Conservation (phyloP, 2,888 invertebrate genomes). For the Smittia sp. region DNA sequence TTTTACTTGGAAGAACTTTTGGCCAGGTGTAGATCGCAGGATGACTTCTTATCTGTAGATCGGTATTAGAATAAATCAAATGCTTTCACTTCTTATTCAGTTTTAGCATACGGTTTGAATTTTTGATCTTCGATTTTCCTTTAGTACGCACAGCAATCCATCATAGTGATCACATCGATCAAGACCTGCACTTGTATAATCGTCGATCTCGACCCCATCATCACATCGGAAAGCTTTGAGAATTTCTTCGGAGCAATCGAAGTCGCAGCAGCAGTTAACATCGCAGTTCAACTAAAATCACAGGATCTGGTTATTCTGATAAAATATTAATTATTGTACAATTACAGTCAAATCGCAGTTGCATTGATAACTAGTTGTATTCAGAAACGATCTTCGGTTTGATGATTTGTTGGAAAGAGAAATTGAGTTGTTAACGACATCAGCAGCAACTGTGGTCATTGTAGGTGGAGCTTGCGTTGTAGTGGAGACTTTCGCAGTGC, state of each 20-base stretch:
- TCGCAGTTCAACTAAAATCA: slow-evolving; percentile 60
- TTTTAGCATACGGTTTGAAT: no score
- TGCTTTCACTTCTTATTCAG: no score
- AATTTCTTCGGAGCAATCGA: slow-evolving; percentile 58
- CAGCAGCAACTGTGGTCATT: neutral
- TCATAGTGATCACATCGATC: slow-evolving; percentile 49
- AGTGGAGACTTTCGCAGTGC: slow-evolving; percentile 25
- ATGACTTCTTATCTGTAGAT: slow-evolving; percentile 42
- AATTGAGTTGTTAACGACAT: neutral
- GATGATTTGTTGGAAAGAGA: slow-evolving; percentile 21
- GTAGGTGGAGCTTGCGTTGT: neutral
- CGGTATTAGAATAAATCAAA: no score
- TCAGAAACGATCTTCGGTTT: slow-evolving; percentile 41
- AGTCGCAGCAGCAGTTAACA: slow-evolving; percentile 78
- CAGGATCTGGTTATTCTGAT: no score
- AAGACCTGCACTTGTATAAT: slow-evolving; percentile 49
- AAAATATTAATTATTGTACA: neutral
- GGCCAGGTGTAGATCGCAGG: slow-evolving; percentile 43
- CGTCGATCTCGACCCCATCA: slow-evolving; percentile 46
- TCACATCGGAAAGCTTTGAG: slow-evolving; percentile 48
- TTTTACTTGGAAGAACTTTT: slow-evolving; percentile 12
- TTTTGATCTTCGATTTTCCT: no score
- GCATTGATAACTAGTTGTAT: slow-evolving; percentile 52
- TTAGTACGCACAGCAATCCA: slow-evolving; percentile 51
- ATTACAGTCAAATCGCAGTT: slow-evolving; percentile 60